phyloP scores from a whole-genome alignment of 2,888 invertebrate species.

The Halocaridina rubra region DNA sequence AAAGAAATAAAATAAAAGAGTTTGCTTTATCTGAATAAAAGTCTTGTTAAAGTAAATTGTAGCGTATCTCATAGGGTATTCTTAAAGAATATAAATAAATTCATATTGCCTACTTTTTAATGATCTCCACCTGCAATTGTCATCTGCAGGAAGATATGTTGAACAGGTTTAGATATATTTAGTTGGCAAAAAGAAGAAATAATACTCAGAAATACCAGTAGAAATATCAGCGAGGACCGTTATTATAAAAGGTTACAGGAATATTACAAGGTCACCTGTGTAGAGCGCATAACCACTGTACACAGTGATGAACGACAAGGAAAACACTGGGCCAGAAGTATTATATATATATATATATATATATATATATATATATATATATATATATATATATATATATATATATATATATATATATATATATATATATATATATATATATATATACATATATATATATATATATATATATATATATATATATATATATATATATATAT shows the following conservation, averaged over 20 bases:
- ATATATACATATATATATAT: not conserved
- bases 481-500: constrained; percentile 24
- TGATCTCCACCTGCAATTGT: too few species aligned
- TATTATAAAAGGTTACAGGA: not conserved
- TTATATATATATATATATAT: constrained; percentile 38
- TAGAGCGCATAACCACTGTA: too few species aligned
- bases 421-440: constrained; percentile 18
- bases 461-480: constrained; percentile 30
- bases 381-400: constrained; percentile 42
- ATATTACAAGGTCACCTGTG: not conserved
- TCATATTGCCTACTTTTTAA: too few species aligned
- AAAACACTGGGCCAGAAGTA: not conserved
- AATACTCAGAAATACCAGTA: not conserved
- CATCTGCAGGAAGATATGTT: too few species aligned
- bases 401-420: constrained; percentile 36
- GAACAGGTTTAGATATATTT: not conserved
- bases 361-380: constrained; percentile 42
- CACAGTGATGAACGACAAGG: too few species aligned
- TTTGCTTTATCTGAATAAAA: not conserved
- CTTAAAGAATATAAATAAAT: too few species aligned
- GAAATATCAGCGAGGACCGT: not conserved
- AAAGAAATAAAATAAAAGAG: not conserved
- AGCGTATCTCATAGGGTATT: too few species aligned
- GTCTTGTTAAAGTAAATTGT: not conserved
- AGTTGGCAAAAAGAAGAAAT: not conserved